phyloP scores from a whole-genome alignment of 2,113 vertebrate genomes.

The Rousettus leschenaultii region DNA sequence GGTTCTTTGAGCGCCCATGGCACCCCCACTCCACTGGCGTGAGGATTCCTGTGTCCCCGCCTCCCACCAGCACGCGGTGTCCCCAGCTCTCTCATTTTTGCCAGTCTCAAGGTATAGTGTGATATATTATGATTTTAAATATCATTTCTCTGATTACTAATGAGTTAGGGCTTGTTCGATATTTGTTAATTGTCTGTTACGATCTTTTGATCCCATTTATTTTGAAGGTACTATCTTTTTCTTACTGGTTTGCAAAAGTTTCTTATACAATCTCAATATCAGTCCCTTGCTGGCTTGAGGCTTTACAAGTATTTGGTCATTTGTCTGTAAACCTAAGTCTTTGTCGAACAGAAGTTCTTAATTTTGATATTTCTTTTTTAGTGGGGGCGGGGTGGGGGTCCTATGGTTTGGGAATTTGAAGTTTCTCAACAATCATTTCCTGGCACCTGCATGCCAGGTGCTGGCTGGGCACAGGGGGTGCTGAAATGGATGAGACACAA shows the following conservation, averaged over 20 bases:
- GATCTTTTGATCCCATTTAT: not conserved
- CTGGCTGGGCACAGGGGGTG: not conserved
- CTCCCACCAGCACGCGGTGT: not conserved
- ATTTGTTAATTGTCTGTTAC: not conserved
- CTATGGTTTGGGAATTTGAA: not conserved
- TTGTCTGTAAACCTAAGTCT: not conserved
- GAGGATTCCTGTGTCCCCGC: not conserved
- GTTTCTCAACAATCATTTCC: not conserved
- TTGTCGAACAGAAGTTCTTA: not conserved
- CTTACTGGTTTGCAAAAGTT: not conserved
- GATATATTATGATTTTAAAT: not conserved
- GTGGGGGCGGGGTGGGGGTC: no score
- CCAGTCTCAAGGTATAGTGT: not conserved
- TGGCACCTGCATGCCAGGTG: not conserved
- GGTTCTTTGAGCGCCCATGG: not conserved
- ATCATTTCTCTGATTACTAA: not conserved
- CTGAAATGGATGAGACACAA: not conserved
- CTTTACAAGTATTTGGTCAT: not conserved
- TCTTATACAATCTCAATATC: not conserved
- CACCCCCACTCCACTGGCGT: accelerated
- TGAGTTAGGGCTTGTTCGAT: not conserved
- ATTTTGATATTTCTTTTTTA: not conserved
- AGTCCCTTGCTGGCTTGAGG: not conserved
- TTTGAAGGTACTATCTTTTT: not conserved
- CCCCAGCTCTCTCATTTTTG: not conserved